Percentiles rank a stretch among this genome's conserved stretches.
Conservation (phyloP, 2,113 vertebrate genomes). For the Cettia cetti region DNA sequence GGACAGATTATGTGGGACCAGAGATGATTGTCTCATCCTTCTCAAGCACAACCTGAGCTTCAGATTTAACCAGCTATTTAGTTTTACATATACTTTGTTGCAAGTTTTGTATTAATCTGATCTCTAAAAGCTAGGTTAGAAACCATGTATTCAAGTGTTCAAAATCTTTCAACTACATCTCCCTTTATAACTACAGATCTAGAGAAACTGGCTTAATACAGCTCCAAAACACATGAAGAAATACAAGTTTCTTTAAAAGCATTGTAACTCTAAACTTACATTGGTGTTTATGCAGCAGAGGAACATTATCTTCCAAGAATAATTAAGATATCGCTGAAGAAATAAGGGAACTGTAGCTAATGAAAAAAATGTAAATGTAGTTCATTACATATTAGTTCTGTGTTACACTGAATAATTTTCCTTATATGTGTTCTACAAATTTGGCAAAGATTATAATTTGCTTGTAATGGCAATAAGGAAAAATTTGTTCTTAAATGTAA, state of each 20-base stretch:
- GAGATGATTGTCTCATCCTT: not conserved
- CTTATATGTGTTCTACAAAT: conserved; percentile 48
- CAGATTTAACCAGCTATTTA: not conserved
- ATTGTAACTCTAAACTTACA: not conserved
- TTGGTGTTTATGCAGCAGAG: not conserved
- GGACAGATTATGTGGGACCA: not conserved
- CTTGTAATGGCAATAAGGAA: conserved; percentile 50
- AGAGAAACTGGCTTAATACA: not conserved
- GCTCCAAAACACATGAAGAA: not conserved
- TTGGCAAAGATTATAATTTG: conserved; percentile 53
- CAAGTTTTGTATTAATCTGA: not conserved
- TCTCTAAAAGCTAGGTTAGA: not conserved
- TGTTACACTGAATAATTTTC: conserved; percentile 42
- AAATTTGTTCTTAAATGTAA: conserved; percentile 59
- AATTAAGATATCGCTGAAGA: conserved; percentile 49
- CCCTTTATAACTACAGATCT: not conserved
- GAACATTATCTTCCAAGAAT: not conserved
- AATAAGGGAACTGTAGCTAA: conserved; percentile 56
- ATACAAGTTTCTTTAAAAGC: not conserved
- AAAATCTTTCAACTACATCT: not conserved
- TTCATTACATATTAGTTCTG: conserved; percentile 46
- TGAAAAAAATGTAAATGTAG: conserved; percentile 70
- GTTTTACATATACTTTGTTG: not conserved
- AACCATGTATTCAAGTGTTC: not conserved
- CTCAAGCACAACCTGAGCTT: not conserved